Base-by-base conservation (phyloP, 2,888 invertebrate genomes). In the Plebejus melissa region DNA sequence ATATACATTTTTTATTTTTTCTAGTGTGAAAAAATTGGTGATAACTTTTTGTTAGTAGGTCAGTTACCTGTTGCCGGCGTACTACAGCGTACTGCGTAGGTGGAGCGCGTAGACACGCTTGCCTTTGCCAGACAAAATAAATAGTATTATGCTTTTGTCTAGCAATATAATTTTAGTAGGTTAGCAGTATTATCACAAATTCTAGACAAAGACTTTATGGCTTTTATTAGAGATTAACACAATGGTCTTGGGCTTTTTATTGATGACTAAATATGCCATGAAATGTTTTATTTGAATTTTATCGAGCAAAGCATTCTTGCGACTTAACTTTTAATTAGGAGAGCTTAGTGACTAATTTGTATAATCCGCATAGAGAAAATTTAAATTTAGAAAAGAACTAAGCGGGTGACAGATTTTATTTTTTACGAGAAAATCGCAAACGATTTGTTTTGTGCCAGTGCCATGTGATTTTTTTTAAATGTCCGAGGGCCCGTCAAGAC, bases 401-500 rank as follows among this genome's bases (percentile, higher is more conserved):
- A 28, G 11, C 60, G 11, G 2, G 60, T 28, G 11, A 58, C 58
- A 0, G 1, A n/a, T 58, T 6, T 65, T 32, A 32, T 32, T 65
- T 65, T 65, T 65, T 4, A 13, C n/a, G 11, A 72, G 50, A 72
- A 13, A 13, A 28, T 16, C 72, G 16, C 72, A 11, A 50, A 65
- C 4, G 4, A 74, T 76, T 75, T 75, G 74, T 69, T 79, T 69
- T 77, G 79, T 79, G 77, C 80, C 75, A 78, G 82, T 82, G 76
- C 84, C 83, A 76, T 81, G 79, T 82, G 80, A 80, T 76, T 78
- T 72, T 72, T 32, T 71, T 41, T 88, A 84, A 84, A 93, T 93
- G 93, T 91, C 93, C 81, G 92, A 91, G 77, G 91, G 86, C 4
- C 90, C 90, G 78, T 87, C 91, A 1, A 82, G 88, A 22, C 74